Base-by-base conservation (phyloP, 2,888 invertebrate species). In the Melinopterus prodromus region DNA sequence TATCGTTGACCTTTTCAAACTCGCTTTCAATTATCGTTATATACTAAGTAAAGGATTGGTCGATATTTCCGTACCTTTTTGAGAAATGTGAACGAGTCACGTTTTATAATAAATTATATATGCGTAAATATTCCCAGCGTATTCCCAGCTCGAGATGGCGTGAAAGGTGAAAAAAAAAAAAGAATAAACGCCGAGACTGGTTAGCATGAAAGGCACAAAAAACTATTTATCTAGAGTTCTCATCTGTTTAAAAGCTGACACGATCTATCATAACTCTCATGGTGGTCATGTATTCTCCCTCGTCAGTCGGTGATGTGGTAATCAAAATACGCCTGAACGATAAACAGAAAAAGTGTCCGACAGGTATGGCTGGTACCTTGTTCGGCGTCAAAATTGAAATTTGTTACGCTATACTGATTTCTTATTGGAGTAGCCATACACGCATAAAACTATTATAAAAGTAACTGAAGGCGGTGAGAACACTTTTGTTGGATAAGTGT, bases 291-390 rank as follows among this genome's bases (percentile, higher is more conserved):
- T 53, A 53, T 53, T 53, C 12, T 53, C 1, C 53, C 53, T 53
- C 53, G 53, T 53, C 53, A 53, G 53, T 53, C 12, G 12, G 9
- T 53, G 53, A 53, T 12, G 53, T 53, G 53, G 53, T 70, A 79
- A 79, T 79, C 79, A 79, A 79, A 79, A 79, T 79, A 78, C 75
- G 74, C 70, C 74, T 75, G 74, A 78, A 75, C 16, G 78, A 75
- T 78, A 53, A 74, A 78, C 78, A 69, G 74, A 78, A 78, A 78
- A 78, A 78, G 74, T 78, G 72, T 78, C 78, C 74, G 78, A 78
- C 74, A 78, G 16, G 78, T 78, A 53, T 53, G 7, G 0, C 53
- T 12, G 1, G 53, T 53, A 12, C 12, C 53, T 53, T 53, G 53
- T 53, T 12, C 53, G 12, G 53, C 53, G 53, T 53, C 53, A 53